Evolutionary conservation across 2,888 invertebrate species (phyloP), one percentile per base, ranked within the genome.

Genomic region (Kuschelorhynchus macadamiae): DNA sequence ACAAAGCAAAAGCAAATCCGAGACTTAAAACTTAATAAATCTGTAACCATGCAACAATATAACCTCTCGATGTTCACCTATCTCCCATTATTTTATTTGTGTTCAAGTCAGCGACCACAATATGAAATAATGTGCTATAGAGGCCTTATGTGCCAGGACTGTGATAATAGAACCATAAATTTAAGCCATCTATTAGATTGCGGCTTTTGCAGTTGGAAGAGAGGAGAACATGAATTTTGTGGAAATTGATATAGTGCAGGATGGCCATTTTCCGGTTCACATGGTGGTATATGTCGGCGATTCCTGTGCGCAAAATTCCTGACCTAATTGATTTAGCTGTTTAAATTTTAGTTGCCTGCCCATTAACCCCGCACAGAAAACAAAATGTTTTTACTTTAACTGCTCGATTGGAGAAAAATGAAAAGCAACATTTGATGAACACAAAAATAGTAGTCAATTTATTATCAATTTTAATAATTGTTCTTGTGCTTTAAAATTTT

Each of bases 131-230:
- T 53, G 66, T 57, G 36, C 49, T 25, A 21, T 44, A 36, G 14
- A 30, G 46, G 46, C 46, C 46, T 30, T 36, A 52, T 53, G 52
- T 53, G 66, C 46, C 36, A 21, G 52, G 18, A 12, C 59, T 44
- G 53, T 60, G 59, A 66, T 66, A 66, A 66, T 66, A 55, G 49
- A 66, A 59, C 46, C 59, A 53, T 66, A 59, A 59, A 60, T 66
- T 66, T 52, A 25, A 47, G 21, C 53, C 63, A 63, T 63, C 53
- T 62, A 62, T 62, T 53, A 62, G 62, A 21, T 20, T 55, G 63
- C 25, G 63, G 55, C 63, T 55, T 33, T 55, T 33, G 36, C 63
- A 53, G 46, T 36, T 55, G 53, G 21, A 25, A 53, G 33, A 36
- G 55, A 14, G 42, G 44, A 39, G 21, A 9, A 17, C 14, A 49